These are phyloP conservation scores for Phaonia tiefii DNA, from an alignment of 2,888 invertebrate species.

Conservation along the genomic window DNA sequence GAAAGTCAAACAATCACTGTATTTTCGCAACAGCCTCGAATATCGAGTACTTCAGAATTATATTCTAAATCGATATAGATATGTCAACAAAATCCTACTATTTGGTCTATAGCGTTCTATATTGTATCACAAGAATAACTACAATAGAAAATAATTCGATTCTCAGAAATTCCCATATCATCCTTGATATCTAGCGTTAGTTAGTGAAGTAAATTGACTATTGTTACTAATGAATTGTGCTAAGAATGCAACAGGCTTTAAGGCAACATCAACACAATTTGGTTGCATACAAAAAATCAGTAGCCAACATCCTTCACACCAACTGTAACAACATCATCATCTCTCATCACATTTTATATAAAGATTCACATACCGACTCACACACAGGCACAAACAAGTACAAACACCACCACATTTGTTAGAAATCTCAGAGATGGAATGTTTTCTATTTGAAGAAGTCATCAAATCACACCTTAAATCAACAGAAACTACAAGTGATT, in stretches of 20 bases:
- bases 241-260: slow-evolving; percentile 60
- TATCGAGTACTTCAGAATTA: too few relatives aligned
- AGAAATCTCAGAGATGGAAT: slow-evolving; percentile 36
- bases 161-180: too few relatives aligned
- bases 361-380: slow-evolving; percentile 31
- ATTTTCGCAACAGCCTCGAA: too few relatives aligned
- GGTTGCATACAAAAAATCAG: slow-evolving; percentile 20
- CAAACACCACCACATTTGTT: background rate
- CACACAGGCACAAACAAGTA: slow-evolving; percentile 4
- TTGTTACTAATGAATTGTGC: background rate
- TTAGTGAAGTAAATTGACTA: too few relatives aligned
- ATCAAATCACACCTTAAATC: slow-evolving; percentile 66
- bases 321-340: slow-evolving; percentile 23
- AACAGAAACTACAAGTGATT: slow-evolving; percentile 41
- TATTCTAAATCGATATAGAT: too few relatives aligned
- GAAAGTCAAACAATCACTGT: too few relatives aligned
- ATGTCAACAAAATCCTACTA: too few relatives aligned
- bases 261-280: slow-evolving; percentile 53
- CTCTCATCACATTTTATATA: slow-evolving; percentile 29
- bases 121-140: too few relatives aligned
- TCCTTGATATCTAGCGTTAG: too few relatives aligned
- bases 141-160: too few relatives aligned
- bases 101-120: too few relatives aligned
- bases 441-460: slow-evolving; percentile 62
- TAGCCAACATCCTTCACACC: too few relatives aligned